Evolutionary conservation across 1,140 invertebrate genomes (phyloP).

Genomic region (Achroia grisella): DNA sequence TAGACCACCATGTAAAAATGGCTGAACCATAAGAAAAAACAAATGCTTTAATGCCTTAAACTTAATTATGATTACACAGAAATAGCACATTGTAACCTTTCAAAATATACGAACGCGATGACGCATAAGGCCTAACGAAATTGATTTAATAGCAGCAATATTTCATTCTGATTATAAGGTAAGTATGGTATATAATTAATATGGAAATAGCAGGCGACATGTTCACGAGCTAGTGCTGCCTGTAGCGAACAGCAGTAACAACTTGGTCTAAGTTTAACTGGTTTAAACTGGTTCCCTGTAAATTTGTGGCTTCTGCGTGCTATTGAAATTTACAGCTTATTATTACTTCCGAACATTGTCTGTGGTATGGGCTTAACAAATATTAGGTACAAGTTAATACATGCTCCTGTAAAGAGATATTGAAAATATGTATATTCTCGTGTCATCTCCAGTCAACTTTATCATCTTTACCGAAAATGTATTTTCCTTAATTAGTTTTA

Average conservation of each 20-base stretch:
- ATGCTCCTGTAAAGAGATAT: no score
- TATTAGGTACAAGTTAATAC: no score
- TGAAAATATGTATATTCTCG: no score
- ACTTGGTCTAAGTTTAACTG: conserved; percentile 41
- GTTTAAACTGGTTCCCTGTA: conserved; percentile 48
- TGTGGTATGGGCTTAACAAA: no score
- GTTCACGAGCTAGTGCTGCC: conserved; percentile 37
- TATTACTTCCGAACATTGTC: conserved; percentile 23
- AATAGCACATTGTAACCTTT: no score
- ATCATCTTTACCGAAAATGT: no score
- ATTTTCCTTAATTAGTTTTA: no score
- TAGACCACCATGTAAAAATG: no score
- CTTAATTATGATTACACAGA: background rate
- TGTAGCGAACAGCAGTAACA: conserved; percentile 24
- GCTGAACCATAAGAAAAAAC: no score
- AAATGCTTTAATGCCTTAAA: background rate
- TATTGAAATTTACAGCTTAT: conserved; percentile 69
- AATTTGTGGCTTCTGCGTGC: conserved; percentile 65
- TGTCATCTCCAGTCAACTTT: no score
- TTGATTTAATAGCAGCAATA: background rate
- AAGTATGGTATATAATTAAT: conserved; percentile 20
- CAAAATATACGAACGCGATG: no score
- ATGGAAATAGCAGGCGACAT: conserved; percentile 47
- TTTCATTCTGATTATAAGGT: conserved; percentile 7
- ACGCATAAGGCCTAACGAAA: no score